Percentiles rank a stretch among this genome's conserved stretches.
Conservation (phyloP, 1,140 invertebrate genomes). For the Watersipora subatra region DNA sequence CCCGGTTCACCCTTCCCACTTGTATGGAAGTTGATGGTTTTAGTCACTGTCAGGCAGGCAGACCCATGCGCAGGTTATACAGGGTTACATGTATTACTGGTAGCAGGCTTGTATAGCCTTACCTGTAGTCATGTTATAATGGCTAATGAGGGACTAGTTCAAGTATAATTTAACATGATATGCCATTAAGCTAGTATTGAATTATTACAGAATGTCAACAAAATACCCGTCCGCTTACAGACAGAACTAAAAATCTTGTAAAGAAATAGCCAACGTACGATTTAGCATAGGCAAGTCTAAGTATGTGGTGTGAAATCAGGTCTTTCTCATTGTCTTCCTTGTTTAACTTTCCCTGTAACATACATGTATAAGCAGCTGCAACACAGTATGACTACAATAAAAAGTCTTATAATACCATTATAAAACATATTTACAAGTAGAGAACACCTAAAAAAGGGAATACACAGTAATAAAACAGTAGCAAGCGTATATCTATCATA, state of each 20-base stretch:
- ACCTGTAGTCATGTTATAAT: too few relatives aligned
- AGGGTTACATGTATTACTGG: too few relatives aligned
- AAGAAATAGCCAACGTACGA: slow-evolving; percentile 27
- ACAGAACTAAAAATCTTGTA: not conserved
- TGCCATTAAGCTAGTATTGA: too few relatives aligned
- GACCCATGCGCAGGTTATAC: too few relatives aligned
- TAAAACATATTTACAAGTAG: not conserved
- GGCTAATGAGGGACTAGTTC: too few relatives aligned
- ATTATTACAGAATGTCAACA: too few relatives aligned
- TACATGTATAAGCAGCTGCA: not conserved
- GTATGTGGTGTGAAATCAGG: slow-evolving; percentile 81
- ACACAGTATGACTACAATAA: not conserved
- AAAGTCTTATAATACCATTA: not conserved
- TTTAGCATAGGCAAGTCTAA: slow-evolving; percentile 73
- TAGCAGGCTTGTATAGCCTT: too few relatives aligned
- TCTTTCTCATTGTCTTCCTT: slow-evolving; percentile 47
- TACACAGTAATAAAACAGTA: not conserved
- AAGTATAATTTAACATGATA: too few relatives aligned
- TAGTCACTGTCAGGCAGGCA: too few relatives aligned
- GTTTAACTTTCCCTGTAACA: not conserved
- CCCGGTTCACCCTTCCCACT: too few relatives aligned
- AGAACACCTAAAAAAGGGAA: not conserved
- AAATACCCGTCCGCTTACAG: not conserved
- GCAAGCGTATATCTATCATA: not conserved
- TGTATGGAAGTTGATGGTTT: too few relatives aligned